Percentiles rank a stretch among this genome's conserved stretches.
Conservation (phyloP, 1,140 invertebrate genomes). For the Leptinotarsa undecemlineata region DNA sequence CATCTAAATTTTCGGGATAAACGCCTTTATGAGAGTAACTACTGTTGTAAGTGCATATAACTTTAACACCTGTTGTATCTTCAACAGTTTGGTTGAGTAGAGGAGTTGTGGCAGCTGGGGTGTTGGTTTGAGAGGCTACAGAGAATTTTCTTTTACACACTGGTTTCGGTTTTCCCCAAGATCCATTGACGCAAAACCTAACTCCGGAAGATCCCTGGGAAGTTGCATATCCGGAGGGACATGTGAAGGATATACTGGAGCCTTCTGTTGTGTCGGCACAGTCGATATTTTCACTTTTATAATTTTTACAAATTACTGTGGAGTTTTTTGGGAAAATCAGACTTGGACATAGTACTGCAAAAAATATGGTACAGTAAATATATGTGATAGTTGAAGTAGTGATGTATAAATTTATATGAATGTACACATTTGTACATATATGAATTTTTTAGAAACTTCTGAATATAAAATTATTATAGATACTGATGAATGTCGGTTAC, state of each 20-base stretch:
- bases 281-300: neutral
- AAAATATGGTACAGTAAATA: neutral
- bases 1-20: conserved; percentile 12
- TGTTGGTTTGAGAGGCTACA: no score
- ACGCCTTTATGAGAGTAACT: neutral
- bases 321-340: neutral
- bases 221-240: neutral
- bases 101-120: neutral
- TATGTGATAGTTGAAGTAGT: no score
- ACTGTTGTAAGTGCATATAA: conserved; percentile 17
- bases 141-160: neutral
- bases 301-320: neutral
- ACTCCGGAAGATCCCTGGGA: neutral
- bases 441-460: no score
- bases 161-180: neutral
- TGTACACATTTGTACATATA: no score
- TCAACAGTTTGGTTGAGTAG: neutral
- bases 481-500: no score
- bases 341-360: conserved; percentile 18
- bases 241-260: neutral
- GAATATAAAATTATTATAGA: no score
- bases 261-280: conserved; percentile 5
- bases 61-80: conserved; percentile 10
- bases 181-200: conserved; percentile 11
- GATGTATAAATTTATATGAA: no score